Evolutionary conservation across 2,888 invertebrate species (phyloP).

Genomic region (Calliopum simillimum): DNA sequence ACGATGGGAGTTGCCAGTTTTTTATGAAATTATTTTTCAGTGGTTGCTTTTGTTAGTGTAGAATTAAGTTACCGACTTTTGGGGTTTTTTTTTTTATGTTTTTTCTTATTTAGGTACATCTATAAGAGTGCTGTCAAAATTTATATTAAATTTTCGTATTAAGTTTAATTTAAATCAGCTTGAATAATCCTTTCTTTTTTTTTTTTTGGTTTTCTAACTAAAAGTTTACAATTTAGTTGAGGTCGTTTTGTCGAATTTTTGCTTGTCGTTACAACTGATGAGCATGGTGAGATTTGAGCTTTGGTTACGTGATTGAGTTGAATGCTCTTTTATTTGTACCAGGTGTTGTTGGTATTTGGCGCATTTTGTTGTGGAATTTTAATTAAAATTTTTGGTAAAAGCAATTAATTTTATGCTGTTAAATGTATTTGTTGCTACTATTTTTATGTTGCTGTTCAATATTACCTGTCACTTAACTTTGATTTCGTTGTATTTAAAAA

Average conservation of each 20-base stretch:
- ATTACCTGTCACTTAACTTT: too few relatives aligned
- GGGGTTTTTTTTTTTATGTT: constrained; percentile 7
- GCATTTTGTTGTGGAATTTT: constrained; percentile 38
- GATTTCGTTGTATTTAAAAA: constrained; percentile 35
- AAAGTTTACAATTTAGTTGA: constrained; percentile 7
- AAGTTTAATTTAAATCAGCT: too few relatives aligned
- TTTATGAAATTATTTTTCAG: constrained; percentile 40
- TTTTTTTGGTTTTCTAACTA: too few relatives aligned
- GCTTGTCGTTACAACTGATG: neutral
- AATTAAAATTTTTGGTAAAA: constrained; percentile 42
- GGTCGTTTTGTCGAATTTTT: neutral
- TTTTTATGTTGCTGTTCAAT: neutral
- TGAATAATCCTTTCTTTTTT: too few relatives aligned
- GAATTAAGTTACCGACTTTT: constrained; percentile 12
- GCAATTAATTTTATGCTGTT: constrained; percentile 32
- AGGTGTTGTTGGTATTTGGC: constrained; percentile 12
- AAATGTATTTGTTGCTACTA: neutral
- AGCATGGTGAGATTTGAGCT: neutral
- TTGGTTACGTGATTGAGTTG: constrained; percentile 13
- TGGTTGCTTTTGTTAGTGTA: constrained; percentile 39
- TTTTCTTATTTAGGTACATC: constrained; percentile 13
- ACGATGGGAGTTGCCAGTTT: constrained; percentile 34
- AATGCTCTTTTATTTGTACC: constrained; percentile 18
- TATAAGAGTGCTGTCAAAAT: too few relatives aligned
- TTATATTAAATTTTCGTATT: too few relatives aligned